Percentiles rank a stretch among this genome's conserved stretches.
These are phyloP conservation scores for Dryococelus australis DNA, from an alignment of 2,888 invertebrate species.

Conservation along the genomic window DNA sequence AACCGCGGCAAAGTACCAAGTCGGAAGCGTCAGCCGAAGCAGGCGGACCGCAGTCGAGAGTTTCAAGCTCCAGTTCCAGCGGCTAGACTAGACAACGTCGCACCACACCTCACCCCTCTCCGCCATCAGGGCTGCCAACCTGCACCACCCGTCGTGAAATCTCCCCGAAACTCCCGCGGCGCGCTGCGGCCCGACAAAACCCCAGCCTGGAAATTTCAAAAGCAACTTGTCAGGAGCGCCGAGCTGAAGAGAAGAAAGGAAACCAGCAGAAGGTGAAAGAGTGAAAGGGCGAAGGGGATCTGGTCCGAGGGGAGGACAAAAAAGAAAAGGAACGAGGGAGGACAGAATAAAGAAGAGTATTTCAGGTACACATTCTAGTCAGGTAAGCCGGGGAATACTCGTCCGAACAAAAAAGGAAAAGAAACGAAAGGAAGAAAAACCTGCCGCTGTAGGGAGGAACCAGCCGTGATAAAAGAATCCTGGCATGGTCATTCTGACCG, in stretches of 20 bases:
- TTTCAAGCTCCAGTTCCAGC: background rate
- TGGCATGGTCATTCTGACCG: background rate
- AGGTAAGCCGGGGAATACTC: background rate
- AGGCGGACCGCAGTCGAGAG: background rate
- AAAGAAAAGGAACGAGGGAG: slow-evolving; percentile 11
- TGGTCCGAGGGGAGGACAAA: slow-evolving; percentile 47
- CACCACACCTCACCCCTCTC: background rate
- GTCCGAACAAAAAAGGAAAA: background rate
- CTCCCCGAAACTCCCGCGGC: slow-evolving; percentile 13
- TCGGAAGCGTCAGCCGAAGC: no score
- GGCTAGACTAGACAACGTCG: background rate
- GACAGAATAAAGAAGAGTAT: slow-evolving; percentile 6
- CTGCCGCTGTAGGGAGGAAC: background rate
- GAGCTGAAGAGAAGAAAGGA: slow-evolving; percentile 50
- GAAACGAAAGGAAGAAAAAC: background rate
- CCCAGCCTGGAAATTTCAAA: slow-evolving; percentile 58
- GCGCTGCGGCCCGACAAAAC: slow-evolving; percentile 9
- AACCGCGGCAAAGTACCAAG: no score
- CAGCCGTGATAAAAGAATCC: slow-evolving; percentile 2
- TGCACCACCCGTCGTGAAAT: background rate
- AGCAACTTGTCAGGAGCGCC: slow-evolving; percentile 61
- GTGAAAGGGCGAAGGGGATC: slow-evolving; percentile 47
- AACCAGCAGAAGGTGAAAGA: slow-evolving; percentile 44
- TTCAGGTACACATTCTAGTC: slow-evolving; percentile 11
- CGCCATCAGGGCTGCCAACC: background rate